phyloP scores from a whole-genome alignment of 2,888 invertebrate species.

The Linyphia triangularis region DNA sequence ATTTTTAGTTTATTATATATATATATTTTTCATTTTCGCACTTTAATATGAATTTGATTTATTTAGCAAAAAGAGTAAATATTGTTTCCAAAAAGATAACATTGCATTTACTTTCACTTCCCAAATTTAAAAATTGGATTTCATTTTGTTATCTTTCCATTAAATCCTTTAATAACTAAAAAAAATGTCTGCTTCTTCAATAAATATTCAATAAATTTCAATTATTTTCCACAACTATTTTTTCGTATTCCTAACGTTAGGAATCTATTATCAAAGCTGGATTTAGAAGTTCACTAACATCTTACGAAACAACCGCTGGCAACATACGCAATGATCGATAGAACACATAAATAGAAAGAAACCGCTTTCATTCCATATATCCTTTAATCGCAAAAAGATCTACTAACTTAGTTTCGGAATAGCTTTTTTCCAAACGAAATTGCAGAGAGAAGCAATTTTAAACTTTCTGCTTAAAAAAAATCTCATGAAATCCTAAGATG shows the following conservation, averaged over 20 bases:
- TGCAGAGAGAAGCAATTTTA: constrained; percentile 43
- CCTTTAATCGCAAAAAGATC: constrained; percentile 43
- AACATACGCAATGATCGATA: constrained; percentile 6
- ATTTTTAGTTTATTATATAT: too few species aligned
- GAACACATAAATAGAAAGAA: background rate
- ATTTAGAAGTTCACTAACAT: background rate
- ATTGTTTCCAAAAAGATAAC: too few species aligned
- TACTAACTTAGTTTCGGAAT: constrained; percentile 35
- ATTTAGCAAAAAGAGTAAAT: too few species aligned
- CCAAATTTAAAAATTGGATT: too few species aligned
- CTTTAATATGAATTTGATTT: too few species aligned
- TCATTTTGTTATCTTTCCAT: too few species aligned
- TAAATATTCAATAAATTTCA: too few species aligned
- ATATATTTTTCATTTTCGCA: too few species aligned
- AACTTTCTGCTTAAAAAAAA: constrained; percentile 23
- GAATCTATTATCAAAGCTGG: constrained; percentile 2
- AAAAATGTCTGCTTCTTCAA: too few species aligned
- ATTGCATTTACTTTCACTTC: too few species aligned
- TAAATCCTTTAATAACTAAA: too few species aligned
- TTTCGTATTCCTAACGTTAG: background rate
- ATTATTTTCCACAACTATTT: too few species aligned
- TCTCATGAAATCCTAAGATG: constrained; percentile 46
- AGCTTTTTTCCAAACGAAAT: constrained; percentile 28
- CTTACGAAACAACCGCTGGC: background rate
- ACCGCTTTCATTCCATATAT: constrained; percentile 11